Evolutionary conservation across 37 sponge, comb jelly and placozoan species (phyloP).

Genomic region (Spongilla lacustris): DNA sequence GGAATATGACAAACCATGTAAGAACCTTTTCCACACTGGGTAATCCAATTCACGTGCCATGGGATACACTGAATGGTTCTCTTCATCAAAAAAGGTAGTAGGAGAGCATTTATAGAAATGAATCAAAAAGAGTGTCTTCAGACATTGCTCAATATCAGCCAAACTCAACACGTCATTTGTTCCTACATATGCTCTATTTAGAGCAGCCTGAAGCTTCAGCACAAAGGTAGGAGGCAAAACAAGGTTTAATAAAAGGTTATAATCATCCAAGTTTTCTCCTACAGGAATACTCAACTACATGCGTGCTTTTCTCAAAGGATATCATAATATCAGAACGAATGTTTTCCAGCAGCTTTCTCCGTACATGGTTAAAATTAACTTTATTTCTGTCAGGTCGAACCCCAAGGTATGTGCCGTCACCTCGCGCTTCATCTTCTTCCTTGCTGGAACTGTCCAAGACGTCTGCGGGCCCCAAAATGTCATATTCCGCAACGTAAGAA

Average conservation of each 20-base stretch:
- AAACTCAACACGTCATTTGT: neutral
- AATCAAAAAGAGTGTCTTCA: neutral
- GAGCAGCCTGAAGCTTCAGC: neutral
- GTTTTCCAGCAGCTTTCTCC: neutral
- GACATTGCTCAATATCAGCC: conserved; percentile 1
- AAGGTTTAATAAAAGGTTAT: neutral
- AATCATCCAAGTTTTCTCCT: neutral
- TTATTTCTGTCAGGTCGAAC: neutral
- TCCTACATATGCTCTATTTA: neutral
- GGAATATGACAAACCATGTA: neutral
- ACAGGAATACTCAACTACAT: neutral
- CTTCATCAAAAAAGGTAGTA: neutral
- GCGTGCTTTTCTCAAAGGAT: neutral
- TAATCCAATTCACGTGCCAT: neutral
- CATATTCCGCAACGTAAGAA: no score
- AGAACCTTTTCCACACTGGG: neutral
- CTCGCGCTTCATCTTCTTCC: neutral
- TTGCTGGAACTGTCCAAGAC: neutral
- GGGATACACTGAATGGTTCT: neutral
- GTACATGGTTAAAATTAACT: neutral
- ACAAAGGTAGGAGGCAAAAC: neutral
- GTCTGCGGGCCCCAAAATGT: no score
- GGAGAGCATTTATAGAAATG: conserved; percentile 1
- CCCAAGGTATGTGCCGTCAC: neutral
- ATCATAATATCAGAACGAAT: neutral